phyloP scores from a whole-genome alignment of 2,888 invertebrate species.

The Apamea anceps region DNA sequence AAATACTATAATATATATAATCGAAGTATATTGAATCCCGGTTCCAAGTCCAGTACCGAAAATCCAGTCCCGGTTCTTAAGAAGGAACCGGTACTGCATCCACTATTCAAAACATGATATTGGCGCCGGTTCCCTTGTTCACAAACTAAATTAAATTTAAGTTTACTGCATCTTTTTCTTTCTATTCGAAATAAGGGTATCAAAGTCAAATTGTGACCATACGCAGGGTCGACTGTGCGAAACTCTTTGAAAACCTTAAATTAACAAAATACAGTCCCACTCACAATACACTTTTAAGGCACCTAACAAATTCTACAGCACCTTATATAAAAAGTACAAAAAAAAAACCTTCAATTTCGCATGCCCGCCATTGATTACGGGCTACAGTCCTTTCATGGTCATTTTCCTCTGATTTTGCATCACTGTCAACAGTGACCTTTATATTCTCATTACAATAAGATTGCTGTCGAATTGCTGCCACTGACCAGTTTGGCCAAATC shows the following conservation, averaged over 20 bases:
- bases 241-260: neutral
- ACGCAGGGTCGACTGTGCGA: neutral
- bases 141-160: no score
- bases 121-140: no score
- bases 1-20: neutral
- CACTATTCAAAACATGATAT: no score
- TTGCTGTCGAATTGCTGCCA: neutral
- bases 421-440: neutral
- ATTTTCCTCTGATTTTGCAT: neutral
- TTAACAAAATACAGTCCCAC: neutral
- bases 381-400: neutral
- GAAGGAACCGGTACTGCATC: no score
- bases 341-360: conserved; percentile 28
- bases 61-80: no score
- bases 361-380: conserved; percentile 4
- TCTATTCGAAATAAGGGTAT: neutral
- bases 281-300: conserved; percentile 11
- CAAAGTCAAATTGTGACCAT: neutral
- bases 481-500: neutral
- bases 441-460: neutral
- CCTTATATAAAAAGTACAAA: neutral
- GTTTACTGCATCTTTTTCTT: no score
- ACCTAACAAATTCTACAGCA: neutral
- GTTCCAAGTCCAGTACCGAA: no score
- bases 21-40: no score